These are phyloP conservation scores for Sclerurus mexicanus DNA, from an alignment of 2,113 vertebrate species.

Conservation along the genomic window DNA sequence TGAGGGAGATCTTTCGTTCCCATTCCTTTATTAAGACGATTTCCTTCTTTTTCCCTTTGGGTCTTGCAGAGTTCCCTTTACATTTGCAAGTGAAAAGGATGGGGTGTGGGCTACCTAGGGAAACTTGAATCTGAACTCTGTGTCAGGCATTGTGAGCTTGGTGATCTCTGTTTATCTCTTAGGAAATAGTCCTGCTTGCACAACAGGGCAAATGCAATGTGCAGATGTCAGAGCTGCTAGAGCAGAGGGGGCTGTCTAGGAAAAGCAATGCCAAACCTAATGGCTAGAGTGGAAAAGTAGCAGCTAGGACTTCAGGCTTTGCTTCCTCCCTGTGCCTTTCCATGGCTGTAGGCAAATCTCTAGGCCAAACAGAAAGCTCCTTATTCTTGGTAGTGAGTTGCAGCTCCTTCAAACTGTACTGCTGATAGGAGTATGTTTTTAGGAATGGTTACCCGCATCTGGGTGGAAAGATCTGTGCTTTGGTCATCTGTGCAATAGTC, in stretches of 20 bases:
- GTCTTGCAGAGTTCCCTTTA: not conserved
- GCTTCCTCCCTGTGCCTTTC: not conserved
- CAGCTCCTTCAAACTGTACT: not conserved
- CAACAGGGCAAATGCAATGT: conserved; percentile 33
- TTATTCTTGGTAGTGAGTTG: not conserved
- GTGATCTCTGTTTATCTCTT: conserved; percentile 61
- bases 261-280: conserved; percentile 32
- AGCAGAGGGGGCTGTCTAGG: conserved; percentile 17
- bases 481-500: not conserved
- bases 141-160: conserved; percentile 35
- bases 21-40: not conserved
- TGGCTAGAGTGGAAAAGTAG: not conserved
- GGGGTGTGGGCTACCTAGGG: not conserved
- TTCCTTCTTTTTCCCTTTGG: not conserved
- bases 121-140: conserved; percentile 9
- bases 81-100: not conserved
- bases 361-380: not conserved
- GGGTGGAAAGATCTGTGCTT: not conserved
- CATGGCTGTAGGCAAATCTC: not conserved
- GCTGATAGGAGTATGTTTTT: not conserved
- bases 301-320: not conserved
- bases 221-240: conserved; percentile 34
- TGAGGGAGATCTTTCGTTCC: not conserved
- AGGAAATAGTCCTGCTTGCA: conserved; percentile 51
- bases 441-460: not conserved